Evolutionary conservation across 1,140 invertebrate genomes (phyloP), one percentile per base, ranked within the genome.

Genomic region (Aphaenogaster rudis): DNA sequence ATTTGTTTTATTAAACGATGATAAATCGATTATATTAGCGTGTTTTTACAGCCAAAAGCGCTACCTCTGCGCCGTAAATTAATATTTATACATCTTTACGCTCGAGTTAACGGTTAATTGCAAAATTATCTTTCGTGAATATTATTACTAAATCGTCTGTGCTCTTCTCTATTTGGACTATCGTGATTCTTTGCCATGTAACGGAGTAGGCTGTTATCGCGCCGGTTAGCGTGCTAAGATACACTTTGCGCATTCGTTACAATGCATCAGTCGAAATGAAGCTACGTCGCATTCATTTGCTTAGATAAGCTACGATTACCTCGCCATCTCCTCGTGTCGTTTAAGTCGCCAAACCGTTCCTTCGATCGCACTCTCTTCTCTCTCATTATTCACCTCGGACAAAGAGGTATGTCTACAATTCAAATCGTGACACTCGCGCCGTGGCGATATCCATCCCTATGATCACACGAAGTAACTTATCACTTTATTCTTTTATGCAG

Each of bases 221-320:
- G 66, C 39, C 39, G 21, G 69, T 66, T 94, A 66, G 93, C 93
- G 93, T 94, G 93, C 85, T 80, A 90, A 86, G 89, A 91, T 91
- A 92, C 93, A 93, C 88, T 94, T 93, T 92, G 84, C 87, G 79
- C 88, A 89, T 91, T 90, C 91, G 76, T 92, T 93, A 93, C 91
- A 92, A 93, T 93, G 87, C 90, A 90, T 91, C 92, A 88, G 82
- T 87, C 93, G 92, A 93, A 94, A 94, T 89, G 91, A 94, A 94
- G 92, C 91, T 90, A 84, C 88, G 88, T 88, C 85, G 90, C 86
- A 92, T 94, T 93, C 92, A 93, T 94, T 94, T 93, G 92, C 92
- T 93, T 93, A 90, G 93, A 92, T 93, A 93, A 93, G 92, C 91
- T 90, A 90, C 91, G 88, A 93, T 93, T 90, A 87, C 87, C 76